Conservation (phyloP, 2,113 vertebrate genomes). For the Cyanoderma ruficeps region DNA sequence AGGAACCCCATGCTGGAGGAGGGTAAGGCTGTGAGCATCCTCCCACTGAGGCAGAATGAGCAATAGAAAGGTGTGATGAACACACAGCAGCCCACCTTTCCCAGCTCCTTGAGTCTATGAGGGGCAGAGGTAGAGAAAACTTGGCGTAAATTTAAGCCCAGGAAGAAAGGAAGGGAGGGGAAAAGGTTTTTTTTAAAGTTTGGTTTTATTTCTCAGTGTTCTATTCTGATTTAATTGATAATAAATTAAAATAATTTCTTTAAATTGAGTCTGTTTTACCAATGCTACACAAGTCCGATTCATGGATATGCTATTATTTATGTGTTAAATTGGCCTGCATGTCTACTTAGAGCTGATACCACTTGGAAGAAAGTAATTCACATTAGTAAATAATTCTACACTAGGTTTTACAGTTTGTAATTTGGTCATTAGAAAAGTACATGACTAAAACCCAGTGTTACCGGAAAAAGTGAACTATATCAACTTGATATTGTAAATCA, state of each 20-base stretch:
- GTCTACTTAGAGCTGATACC: background rate
- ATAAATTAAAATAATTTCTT: background rate
- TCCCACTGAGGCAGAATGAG: background rate
- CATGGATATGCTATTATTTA: background rate
- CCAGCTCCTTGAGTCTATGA: accelerated
- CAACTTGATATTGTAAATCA: background rate
- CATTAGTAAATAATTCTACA: background rate
- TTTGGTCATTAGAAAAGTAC: background rate
- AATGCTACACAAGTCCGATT: background rate
- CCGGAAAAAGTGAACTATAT: background rate
- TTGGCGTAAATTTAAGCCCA: background rate
- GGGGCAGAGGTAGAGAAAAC: background rate
- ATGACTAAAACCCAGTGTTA: background rate
- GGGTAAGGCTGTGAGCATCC: background rate
- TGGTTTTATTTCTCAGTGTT: background rate
- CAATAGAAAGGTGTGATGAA: background rate
- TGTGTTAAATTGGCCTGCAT: background rate
- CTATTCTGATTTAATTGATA: background rate
- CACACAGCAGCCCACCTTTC: background rate
- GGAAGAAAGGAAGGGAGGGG: background rate
- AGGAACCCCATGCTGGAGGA: background rate
- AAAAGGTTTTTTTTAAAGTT: background rate
- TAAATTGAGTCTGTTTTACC: background rate
- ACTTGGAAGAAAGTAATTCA: background rate
- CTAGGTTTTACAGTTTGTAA: accelerated